phyloP scores from a whole-genome alignment of 2,888 invertebrate genomes.

The Dryadula phaetusa region DNA sequence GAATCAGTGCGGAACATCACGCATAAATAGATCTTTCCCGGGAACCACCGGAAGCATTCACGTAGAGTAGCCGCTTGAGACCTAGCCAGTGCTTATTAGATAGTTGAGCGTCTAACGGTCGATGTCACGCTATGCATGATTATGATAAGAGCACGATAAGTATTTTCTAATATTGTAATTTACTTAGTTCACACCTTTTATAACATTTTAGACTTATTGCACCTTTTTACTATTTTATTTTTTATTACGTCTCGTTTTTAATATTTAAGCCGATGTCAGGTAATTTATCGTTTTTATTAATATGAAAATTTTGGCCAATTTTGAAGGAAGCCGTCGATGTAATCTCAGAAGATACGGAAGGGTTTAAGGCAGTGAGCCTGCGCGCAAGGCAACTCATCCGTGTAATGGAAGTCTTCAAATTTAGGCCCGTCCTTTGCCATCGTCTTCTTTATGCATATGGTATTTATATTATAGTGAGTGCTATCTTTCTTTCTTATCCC shows the following conservation, averaged over 20 bases:
- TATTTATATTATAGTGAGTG: slow-evolving; percentile 49
- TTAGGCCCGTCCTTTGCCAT: slow-evolving; percentile 54
- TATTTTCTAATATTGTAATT: slow-evolving; percentile 62
- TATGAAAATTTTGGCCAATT: slow-evolving; percentile 55
- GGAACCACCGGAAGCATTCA: slow-evolving; percentile 80
- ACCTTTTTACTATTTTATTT: slow-evolving; percentile 54
- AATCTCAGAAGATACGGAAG: slow-evolving; percentile 65
- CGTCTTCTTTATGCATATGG: slow-evolving; percentile 58
- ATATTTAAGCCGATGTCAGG: slow-evolving; percentile 22
- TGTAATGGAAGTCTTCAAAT: slow-evolving; percentile 75
- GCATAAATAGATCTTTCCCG: slow-evolving; percentile 84
- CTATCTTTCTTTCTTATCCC: slow-evolving; percentile 43
- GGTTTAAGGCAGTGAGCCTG: slow-evolving; percentile 69
- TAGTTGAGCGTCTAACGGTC: slow-evolving; percentile 73
- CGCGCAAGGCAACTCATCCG: slow-evolving; percentile 71
- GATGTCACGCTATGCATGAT: slow-evolving; percentile 82
- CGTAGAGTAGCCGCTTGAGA: slow-evolving; percentile 79
- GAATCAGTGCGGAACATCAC: slow-evolving; percentile 79
- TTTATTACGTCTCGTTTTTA: slow-evolving; percentile 46
- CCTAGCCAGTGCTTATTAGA: slow-evolving; percentile 67
- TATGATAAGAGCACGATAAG: slow-evolving; percentile 79
- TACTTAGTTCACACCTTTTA: slow-evolving; percentile 61
- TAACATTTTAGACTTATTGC: slow-evolving; percentile 72
- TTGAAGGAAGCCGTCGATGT: slow-evolving; percentile 61
- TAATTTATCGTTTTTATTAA: slow-evolving; percentile 44